phyloP scores from a whole-genome alignment of 2,888 invertebrate genomes.

The Lasioglossum villosulum region DNA sequence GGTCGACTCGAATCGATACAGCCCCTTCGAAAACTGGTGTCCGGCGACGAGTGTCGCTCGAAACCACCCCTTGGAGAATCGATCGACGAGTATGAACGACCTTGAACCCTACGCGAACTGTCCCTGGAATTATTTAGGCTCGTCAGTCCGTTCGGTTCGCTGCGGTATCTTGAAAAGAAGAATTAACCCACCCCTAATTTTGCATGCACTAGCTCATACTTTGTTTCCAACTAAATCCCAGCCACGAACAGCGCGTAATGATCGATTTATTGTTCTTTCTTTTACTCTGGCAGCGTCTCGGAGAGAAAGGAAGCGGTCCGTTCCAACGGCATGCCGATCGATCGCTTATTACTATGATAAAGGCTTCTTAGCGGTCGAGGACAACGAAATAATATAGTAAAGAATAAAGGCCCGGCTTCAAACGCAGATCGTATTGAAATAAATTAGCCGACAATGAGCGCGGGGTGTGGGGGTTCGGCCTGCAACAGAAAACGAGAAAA shows the following conservation, averaged over 20 bases:
- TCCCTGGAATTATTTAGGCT: background rate
- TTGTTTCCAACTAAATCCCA: background rate
- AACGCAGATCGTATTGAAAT: constrained; percentile 57
- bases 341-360: background rate
- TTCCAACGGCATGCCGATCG: background rate
- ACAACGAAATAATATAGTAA: constrained; percentile 59
- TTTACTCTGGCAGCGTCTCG: background rate
- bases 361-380: constrained; percentile 31
- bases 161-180: background rate
- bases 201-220: background rate
- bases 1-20: constrained; percentile 55
- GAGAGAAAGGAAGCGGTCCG: background rate
- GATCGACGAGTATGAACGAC: background rate
- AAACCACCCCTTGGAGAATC: constrained; percentile 18
- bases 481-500: constrained; percentile 57
- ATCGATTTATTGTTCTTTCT: background rate
- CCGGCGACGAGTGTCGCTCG: constrained; percentile 37
- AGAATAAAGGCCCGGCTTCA: constrained; percentile 59
- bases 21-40: constrained; percentile 23
- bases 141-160: background rate
- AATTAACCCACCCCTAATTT: background rate
- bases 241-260: background rate
- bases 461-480: constrained; percentile 20
- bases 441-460: constrained; percentile 63
- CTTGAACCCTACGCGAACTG: background rate